A percentile compares a stretch with the other conserved stretches of the same genome.
Evolutionary conservation across 2,113 vertebrate species (phyloP).

Genomic region (Camelus dromedarius): DNA sequence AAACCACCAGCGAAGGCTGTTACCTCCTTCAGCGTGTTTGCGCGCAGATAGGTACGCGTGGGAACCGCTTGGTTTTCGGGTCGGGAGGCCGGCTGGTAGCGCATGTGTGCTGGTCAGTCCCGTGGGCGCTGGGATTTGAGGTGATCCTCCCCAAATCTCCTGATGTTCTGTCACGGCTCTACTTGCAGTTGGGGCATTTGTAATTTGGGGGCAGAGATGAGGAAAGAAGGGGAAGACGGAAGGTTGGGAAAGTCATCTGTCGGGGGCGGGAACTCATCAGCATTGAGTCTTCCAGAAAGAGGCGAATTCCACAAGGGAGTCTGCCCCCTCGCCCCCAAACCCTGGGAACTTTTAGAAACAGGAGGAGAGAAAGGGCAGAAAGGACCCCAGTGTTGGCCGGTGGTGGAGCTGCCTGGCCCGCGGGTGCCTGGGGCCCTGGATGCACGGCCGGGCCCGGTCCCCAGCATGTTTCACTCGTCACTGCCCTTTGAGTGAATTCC

Average conservation of each 20-base stretch:
- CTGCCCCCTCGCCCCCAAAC: rapidly evolving
- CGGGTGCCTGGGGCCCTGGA: neutral
- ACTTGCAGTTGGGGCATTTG: neutral
- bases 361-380: neutral
- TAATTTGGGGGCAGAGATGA: neutral
- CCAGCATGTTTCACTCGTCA: neutral
- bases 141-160: neutral
- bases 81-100: neutral
- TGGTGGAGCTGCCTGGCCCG: neutral
- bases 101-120: neutral
- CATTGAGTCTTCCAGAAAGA: neutral
- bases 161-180: neutral
- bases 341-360: neutral
- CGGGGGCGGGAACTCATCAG: neutral
- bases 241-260: neutral
- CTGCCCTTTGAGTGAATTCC: constrained; percentile 1
- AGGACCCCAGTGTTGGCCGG: neutral
- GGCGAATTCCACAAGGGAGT: neutral
- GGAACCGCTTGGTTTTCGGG: neutral
- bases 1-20: neutral
- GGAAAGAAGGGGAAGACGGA: neutral
- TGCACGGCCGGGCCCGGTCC: neutral
- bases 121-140: rapidly evolving
- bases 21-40: rapidly evolving
- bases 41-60: rapidly evolving